Base-by-base conservation (phyloP, 2,888 invertebrate species). In the Matsumyia berberina region DNA sequence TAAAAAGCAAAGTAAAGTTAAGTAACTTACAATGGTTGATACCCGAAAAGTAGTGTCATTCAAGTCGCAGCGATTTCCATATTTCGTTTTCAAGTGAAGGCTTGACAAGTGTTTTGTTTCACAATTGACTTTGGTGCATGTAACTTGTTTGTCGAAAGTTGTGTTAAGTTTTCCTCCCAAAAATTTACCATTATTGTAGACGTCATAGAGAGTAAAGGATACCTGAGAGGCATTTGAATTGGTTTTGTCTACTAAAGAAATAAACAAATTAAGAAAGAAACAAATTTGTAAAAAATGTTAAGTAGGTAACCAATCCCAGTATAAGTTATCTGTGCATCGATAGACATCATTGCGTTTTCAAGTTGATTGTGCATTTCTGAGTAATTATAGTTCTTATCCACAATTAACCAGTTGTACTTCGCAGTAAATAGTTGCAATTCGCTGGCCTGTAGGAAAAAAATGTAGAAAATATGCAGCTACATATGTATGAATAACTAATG, bases 111-210 rank as follows among this genome's bases (percentile, higher is more conserved):
- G 89, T 15, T 87, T 62, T 0, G 81, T 66, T 11, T 80, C 9
- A 66, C 90, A 91, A 6, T 3, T 5, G 1, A 31, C 17, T 0
- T 1, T 51, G 81, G 77, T 86, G 74, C 90, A 91, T 2, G 60
- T 69, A 0, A 90, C 33, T 73, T 87, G 87, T 74, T 88, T 88
- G 78, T 91, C 89, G 1, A 88, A 46, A 0, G 91, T 91, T 29
- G 91, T 87, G 74, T 91, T 92, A 0, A 92, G 78, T 29, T 87
- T 76, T 0, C 91, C 92, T 11, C 92, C 92, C 58, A 90, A 64
- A 33, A 87, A 87, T 37, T 88, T 88, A 0, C 92, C 92, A 42
- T 89, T 90, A 49, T 91, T 91, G 73, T 91, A 92, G 7, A 91
- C 88, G 87, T 92, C 92, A 53, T 89, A 90, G 8, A 89, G 76